Base-by-base conservation (phyloP, 2,888 invertebrate species). In the Eupithecia vulgata region DNA sequence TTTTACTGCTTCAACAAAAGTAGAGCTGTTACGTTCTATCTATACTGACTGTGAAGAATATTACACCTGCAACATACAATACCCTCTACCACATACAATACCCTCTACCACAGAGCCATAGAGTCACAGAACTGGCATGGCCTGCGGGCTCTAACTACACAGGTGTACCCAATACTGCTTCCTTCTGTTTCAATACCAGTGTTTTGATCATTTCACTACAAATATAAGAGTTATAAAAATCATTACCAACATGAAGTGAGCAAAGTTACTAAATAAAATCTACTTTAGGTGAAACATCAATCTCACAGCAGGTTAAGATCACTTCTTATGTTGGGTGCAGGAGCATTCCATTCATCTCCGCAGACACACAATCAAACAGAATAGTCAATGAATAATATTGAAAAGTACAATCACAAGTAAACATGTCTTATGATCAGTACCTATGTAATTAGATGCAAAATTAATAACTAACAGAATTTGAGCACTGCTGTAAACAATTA, bases 401-500 rank as follows among this genome's bases (percentile, higher is more conserved):
- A 13, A 15, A 42, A 42, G 1, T 17, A 17, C 15, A 45, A 45
- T 48, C n/a, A 10, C 52, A 52, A 25, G 25, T 25, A 25, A 57
- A 21, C 10, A n/a, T 52, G 21, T 52, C 15, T 10, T 25, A 57
- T 52, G 1, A 21, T 52, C 52, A 52, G 52, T 12, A 52, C 52
- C 12, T 1, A 1, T 30, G 30, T 30, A 30, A 30, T n/a, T 52
- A 17, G 34, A 35, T n/a, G 15, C 17, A 35, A 64, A 17, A 35
- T 64, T n/a, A 64, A 37, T 62, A 21, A 34, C 37, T 15, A 37
- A 37, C 4, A 21, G 65, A 65, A 65, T 40, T 37, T 65, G 21
- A 40, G 65, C 40, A 40, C 65, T 76, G 72, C 77, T 77, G 75
- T 40, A 64, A 40, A 62, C 73, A 66, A 65, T 69, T n/a, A n/a